Evolutionary conservation across 2,888 invertebrate genomes (phyloP).

Genomic region (Oligia strigilis): DNA sequence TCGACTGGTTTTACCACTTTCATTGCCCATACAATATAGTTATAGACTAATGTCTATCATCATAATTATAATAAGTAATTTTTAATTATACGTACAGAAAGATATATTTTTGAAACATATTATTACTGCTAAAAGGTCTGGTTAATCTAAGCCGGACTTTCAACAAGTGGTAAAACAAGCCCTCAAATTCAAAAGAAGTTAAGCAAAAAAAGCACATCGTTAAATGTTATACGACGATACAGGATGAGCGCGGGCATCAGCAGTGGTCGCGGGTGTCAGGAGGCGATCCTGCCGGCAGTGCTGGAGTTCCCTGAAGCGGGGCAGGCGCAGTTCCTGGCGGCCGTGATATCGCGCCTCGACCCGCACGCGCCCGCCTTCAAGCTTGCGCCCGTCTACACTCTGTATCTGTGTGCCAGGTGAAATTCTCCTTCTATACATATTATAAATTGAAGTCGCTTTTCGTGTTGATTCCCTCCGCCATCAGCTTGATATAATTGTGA

Average conservation of each 20-base stretch:
- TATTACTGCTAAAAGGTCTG: not conserved
- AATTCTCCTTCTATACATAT: not conserved
- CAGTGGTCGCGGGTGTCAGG: constrained; percentile 92
- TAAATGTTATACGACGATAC: constrained; percentile 2
- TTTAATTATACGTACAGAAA: not conserved
- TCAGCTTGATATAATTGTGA: not conserved
- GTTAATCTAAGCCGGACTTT: not conserved
- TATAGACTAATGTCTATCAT: no score
- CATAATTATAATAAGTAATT: not conserved
- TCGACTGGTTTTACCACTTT: constrained; percentile 43
- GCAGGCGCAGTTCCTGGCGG: constrained; percentile 97
- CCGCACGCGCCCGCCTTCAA: constrained; percentile 97
- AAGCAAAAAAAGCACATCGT: not conserved
- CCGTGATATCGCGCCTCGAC: constrained; percentile 96
- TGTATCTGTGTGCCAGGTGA: constrained; percentile 97
- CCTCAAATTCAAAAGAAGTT: not conserved
- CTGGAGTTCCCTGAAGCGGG: constrained; percentile 98
- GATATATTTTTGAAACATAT: not conserved
- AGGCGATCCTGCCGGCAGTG: constrained; percentile 98
- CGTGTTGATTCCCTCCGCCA: not conserved
- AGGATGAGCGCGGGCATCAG: constrained; percentile 75
- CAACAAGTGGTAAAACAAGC: constrained; percentile 43
- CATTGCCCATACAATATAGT: not conserved
- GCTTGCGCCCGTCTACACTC: constrained; percentile 98
- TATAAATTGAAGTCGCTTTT: not conserved